These are phyloP conservation scores for Neodiprion pinetum DNA, from an alignment of 1,140 invertebrate species.

Conservation along the genomic window DNA sequence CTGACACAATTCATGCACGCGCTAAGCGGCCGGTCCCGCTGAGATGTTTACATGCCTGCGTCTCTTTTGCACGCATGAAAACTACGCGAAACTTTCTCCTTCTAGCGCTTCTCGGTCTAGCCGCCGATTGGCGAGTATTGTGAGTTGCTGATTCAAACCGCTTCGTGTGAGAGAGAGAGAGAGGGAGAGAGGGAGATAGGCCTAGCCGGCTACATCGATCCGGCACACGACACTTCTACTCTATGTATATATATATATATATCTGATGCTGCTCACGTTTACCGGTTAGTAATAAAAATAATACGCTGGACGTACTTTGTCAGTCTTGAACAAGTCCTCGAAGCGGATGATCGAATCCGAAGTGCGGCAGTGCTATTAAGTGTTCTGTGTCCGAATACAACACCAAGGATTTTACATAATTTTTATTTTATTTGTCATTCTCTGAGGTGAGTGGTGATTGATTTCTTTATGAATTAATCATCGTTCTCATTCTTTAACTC, in stretches of 20 bases:
- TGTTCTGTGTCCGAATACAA: too few species aligned
- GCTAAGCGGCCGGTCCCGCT: background rate
- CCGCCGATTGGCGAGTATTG: background rate
- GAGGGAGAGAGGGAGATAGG: background rate
- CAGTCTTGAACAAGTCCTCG: background rate
- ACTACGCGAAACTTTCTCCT: background rate
- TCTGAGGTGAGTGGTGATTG: too few species aligned
- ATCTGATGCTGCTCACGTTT: background rate
- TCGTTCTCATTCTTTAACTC: too few species aligned
- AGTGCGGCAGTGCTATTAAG: background rate
- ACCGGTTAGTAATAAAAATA: background rate
- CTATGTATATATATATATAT: too few species aligned
- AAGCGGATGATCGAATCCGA: background rate
- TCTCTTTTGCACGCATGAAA: background rate
- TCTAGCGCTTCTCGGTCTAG: background rate
- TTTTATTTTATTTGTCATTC: too few species aligned
- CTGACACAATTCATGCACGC: slow-evolving; percentile 1
- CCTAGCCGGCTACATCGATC: background rate
- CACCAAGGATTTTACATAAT: too few species aligned
- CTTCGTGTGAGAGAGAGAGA: background rate
- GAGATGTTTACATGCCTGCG: background rate
- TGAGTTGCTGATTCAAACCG: background rate
- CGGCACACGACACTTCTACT: too few species aligned
- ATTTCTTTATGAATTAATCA: too few species aligned
- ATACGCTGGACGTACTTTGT: background rate